Percentiles rank a stretch among this genome's conserved stretches.
These are phyloP conservation scores for Siniperca knerii DNA, from an alignment of 2,113 vertebrate species.

Conservation along the genomic window DNA sequence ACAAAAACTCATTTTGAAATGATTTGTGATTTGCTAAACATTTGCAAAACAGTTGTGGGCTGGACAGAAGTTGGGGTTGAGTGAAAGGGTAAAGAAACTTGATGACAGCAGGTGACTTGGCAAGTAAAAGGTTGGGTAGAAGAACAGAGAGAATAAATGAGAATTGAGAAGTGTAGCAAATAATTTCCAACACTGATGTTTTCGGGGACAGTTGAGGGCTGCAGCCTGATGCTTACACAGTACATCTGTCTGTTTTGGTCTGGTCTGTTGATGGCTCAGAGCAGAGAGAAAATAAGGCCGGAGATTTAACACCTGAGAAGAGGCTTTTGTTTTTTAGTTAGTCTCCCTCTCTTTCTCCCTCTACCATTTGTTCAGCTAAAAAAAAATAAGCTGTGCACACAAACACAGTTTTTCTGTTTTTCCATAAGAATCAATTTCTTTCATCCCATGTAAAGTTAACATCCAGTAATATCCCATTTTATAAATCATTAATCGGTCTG, in stretches of 20 bases:
- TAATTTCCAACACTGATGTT: not conserved
- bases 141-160: slow-evolving; percentile 12
- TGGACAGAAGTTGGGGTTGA: not conserved
- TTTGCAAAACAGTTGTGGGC: not conserved
- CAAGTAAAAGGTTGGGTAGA: not conserved
- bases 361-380: not conserved
- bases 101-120: not conserved
- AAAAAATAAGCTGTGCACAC: too few species aligned
- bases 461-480: slow-evolving; percentile 1
- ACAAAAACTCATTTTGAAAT: not conserved
- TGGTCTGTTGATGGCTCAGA: not conserved
- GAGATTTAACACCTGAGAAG: not conserved
- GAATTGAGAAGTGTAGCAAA: not conserved
- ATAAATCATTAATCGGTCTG: slow-evolving; percentile 36
- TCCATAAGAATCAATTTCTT: slow-evolving; percentile 8
- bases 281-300: not conserved
- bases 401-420: not conserved
- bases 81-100: not conserved
- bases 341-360: not conserved
- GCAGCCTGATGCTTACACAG: not conserved
- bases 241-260: not conserved
- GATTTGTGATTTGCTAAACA: too few species aligned
- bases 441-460: slow-evolving; percentile 18
- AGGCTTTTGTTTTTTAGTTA: not conserved
- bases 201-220: not conserved